Evolutionary conservation across 2,888 invertebrate species (phyloP).

Genomic region (Platycheirus albimanus): DNA sequence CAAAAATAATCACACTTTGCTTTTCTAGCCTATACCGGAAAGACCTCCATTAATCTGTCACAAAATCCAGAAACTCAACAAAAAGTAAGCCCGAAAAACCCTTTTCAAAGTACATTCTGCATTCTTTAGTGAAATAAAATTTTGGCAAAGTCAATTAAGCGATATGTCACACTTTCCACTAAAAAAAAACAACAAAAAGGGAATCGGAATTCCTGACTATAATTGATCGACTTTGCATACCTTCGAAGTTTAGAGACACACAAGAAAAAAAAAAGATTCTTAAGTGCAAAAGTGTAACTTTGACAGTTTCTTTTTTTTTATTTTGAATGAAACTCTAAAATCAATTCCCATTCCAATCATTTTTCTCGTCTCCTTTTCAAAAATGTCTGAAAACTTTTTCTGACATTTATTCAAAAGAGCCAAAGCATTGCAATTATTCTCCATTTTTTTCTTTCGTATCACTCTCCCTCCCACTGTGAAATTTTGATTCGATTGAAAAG

Average conservation of each 20-base stretch:
- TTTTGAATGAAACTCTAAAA: constrained; percentile 25
- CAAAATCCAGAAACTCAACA: neutral
- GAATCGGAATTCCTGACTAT: constrained; percentile 42
- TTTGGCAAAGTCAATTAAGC: constrained; percentile 62
- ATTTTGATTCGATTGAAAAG: constrained; percentile 67
- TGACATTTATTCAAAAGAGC: constrained; percentile 69
- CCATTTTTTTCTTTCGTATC: constrained; percentile 18
- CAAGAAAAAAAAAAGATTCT: constrained; percentile 17
- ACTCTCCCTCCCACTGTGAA: constrained; percentile 17
- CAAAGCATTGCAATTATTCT: constrained; percentile 66
- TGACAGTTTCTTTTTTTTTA: constrained; percentile 46
- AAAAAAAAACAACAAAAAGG: constrained; percentile 1
- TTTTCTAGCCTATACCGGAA: too few relatives aligned
- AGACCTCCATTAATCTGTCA: constrained; percentile 6
- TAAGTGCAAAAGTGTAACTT: constrained; percentile 61
- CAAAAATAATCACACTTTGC: too few relatives aligned
- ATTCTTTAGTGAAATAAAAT: constrained; percentile 24
- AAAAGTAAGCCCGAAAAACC: constrained; percentile 1
- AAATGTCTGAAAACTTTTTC: constrained; percentile 58
- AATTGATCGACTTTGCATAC: constrained; percentile 67
- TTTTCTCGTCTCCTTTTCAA: constrained; percentile 51
- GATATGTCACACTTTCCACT: constrained; percentile 38
- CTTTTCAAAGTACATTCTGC: constrained; percentile 21
- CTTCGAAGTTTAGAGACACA: neutral
- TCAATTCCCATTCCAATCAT: constrained; percentile 69